Evolutionary conservation across 2,888 invertebrate species (phyloP), one percentile per base, ranked within the genome.

Genomic region (Apoda limacodes): DNA sequence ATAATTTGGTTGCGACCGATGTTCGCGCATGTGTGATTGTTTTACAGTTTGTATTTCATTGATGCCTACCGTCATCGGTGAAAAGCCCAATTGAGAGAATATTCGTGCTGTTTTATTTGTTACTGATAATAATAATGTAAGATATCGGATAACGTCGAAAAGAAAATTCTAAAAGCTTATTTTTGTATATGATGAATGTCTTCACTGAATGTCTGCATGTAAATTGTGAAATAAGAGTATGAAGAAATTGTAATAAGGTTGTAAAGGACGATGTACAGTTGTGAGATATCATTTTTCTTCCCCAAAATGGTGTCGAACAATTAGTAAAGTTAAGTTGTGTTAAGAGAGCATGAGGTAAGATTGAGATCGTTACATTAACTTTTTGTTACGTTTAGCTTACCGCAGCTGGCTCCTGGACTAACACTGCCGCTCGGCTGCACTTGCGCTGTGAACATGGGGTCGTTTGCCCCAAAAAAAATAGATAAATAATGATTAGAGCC

Each of bases 141-240:
- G 70, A 56, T 72, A 70, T 71, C 63, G 70, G 65, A 72, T 70
- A 68, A 72, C 64, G 66, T 66, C 69, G 74, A 72, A n/a, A n/a
- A n/a, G 59, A 58, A 69, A 72, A 76, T 69, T 72, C 65, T 71
- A 66, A 75, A 71, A 70, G 78, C 78, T 78, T 80, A 80, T 80
- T 80, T 80, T 80, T 80, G 67, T 80, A 80, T 76, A 76, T 61
- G 70, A 75, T 54, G 64, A 71, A 62, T 60, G 67, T 67, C 67
- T 61, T 66, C 63, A 70, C 62, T 69, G 64, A 57, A 64, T 46
- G 43, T 17, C 17, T 17, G 17, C n/a, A n/a, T 75, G 69, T 76
- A 65, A 68, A 70, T 69, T 71, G 62, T 66, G 62, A 68, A 69
- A 57, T 60, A 51, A 59, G n/a, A 37, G 40, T 42, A 36, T 35